Evolutionary conservation across 2,888 invertebrate genomes (phyloP).

Genomic region (Siphonodentalium dalli): DNA sequence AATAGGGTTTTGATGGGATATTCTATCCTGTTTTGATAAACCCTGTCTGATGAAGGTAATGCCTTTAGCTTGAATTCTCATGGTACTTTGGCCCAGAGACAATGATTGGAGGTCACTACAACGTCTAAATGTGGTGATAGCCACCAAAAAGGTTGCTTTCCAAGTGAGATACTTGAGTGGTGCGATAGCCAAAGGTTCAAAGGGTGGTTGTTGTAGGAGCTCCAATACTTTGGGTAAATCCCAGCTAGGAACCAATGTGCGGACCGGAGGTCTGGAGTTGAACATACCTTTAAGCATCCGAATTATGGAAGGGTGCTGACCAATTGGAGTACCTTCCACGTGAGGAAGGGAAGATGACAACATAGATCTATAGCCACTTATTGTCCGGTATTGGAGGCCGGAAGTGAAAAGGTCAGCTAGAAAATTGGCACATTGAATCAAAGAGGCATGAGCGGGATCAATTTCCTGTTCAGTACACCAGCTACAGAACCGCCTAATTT

Average conservation of each 20-base stretch:
- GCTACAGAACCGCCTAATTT: not conserved
- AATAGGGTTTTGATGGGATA: too few species aligned
- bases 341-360: constrained; percentile 1
- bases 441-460: not conserved
- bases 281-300: constrained; percentile 10
- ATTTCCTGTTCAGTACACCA: not conserved
- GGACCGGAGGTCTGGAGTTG: constrained; percentile 5
- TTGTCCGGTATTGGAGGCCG: constrained; percentile 3
- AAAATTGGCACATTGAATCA: not conserved
- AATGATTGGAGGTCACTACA: not conserved
- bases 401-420: not conserved
- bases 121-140: not conserved
- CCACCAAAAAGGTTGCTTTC: constrained; percentile 6
- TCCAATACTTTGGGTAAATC: constrained; percentile 9
- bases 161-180: not conserved
- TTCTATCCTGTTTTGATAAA: constrained; percentile 7
- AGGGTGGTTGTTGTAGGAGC: not conserved
- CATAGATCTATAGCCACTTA: constrained; percentile 9
- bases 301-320: not conserved
- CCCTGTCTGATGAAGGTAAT: constrained; percentile 1
- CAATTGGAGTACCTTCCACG: not conserved
- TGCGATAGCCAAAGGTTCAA: constrained; percentile 5
- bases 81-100: not conserved
- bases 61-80: not conserved
- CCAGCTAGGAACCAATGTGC: constrained; percentile 9